A percentile compares a stretch with the other conserved stretches of the same genome.
phyloP scores from a whole-genome alignment of 2,113 vertebrate genomes.

The Nerophis lumbriciformis region DNA sequence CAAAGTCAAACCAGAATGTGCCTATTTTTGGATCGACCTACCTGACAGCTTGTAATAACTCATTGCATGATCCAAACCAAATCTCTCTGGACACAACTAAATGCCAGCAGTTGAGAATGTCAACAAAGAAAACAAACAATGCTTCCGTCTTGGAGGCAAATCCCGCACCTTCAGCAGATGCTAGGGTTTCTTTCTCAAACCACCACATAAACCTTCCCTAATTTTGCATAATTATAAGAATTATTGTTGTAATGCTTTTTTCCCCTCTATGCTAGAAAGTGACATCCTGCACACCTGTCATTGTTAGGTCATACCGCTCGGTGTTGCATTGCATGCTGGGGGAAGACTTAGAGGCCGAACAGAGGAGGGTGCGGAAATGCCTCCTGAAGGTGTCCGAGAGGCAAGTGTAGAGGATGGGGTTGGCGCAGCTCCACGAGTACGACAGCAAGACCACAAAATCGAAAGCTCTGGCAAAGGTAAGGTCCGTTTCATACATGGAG shows the following conservation, averaged over 20 bases:
- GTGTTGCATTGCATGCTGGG: conserved; percentile 50
- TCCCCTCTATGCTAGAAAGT: conserved; percentile 35
- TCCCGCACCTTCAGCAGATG: background rate
- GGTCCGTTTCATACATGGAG: conserved; percentile 27
- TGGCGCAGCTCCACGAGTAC: conserved; percentile 76
- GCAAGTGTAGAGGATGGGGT: conserved; percentile 73
- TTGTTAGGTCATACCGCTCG: conserved; percentile 53
- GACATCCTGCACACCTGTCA: conserved; percentile 34
- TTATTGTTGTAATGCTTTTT: background rate
- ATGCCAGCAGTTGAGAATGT: background rate
- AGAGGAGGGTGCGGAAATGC: conserved; percentile 65
- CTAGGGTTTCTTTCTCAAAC: no score
- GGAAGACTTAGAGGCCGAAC: conserved; percentile 39
- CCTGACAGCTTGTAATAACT: background rate
- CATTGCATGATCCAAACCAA: background rate
- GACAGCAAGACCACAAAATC: conserved; percentile 71
- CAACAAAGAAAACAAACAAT: background rate
- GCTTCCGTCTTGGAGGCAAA: background rate
- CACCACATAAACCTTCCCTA: background rate
- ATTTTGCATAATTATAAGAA: background rate
- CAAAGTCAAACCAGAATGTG: background rate
- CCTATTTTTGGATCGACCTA: background rate
- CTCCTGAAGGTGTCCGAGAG: conserved; percentile 67
- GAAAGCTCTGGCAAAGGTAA: conserved; percentile 54
- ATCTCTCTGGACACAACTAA: background rate